Evolutionary conservation across 2,888 invertebrate species (phyloP).

Genomic region (Nymphalis c-album): DNA sequence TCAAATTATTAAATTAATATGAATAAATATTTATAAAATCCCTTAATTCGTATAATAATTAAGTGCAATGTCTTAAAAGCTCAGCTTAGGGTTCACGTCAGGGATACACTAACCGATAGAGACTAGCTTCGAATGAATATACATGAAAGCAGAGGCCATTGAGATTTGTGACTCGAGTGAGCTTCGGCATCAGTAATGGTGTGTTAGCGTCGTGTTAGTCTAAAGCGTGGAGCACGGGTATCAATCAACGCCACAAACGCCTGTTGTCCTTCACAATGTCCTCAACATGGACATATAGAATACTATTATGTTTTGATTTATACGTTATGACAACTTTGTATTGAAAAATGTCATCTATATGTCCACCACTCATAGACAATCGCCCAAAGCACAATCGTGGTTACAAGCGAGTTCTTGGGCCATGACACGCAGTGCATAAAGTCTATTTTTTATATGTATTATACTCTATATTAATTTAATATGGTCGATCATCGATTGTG

Average conservation of each 20-base stretch:
- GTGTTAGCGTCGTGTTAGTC: conserved; percentile 43
- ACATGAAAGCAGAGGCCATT: conserved; percentile 27
- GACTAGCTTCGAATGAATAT: conserved; percentile 11
- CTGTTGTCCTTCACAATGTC: conserved; percentile 58
- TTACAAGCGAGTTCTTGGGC: conserved; percentile 39
- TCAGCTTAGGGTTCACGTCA: background rate
- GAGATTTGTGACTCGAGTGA: conserved; percentile 11
- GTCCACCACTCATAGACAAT: conserved; percentile 61
- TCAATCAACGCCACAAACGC: conserved; percentile 64
- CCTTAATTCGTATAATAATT: too few species aligned
- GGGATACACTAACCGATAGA: background rate
- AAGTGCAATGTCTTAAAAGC: background rate
- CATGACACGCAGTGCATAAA: conserved; percentile 41
- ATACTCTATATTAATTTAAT: too few species aligned
- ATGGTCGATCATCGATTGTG: background rate
- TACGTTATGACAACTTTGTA: background rate
- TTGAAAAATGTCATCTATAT: conserved; percentile 31
- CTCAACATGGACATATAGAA: conserved; percentile 46
- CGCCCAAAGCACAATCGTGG: conserved; percentile 59
- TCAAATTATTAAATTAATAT: too few species aligned
- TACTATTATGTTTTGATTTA: conserved; percentile 5
- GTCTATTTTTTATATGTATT: background rate
- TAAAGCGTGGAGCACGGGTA: conserved; percentile 55
- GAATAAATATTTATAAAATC: too few species aligned
- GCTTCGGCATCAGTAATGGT: conserved; percentile 27